These are phyloP conservation scores for Vombatus ursinus DNA, from an alignment of 2,113 vertebrate species.

Conservation along the genomic window DNA sequence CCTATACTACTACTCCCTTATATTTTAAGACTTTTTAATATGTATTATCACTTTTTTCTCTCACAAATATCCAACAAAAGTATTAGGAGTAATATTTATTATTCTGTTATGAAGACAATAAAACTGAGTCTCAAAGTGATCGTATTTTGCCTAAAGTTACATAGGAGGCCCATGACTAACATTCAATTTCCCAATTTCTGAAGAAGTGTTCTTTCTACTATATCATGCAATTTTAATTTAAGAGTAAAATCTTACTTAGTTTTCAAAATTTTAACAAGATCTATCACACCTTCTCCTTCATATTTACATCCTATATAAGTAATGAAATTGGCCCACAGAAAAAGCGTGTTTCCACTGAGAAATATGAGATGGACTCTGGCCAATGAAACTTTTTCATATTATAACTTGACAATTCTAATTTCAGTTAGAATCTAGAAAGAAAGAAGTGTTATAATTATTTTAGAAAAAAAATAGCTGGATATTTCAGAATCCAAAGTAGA, in stretches of 20 bases:
- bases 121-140: neutral
- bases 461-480: neutral
- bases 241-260: neutral
- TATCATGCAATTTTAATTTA: neutral
- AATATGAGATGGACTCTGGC: neutral
- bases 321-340: neutral
- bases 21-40: neutral
- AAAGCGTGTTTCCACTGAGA: neutral
- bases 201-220: neutral
- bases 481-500: constrained; percentile 9
- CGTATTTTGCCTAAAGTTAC: neutral
- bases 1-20: neutral
- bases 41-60: neutral
- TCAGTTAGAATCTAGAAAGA: neutral
- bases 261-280: neutral
- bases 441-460: neutral
- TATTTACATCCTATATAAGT: neutral
- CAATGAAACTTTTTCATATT: neutral
- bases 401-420: neutral
- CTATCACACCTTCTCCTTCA: neutral
- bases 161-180: neutral
- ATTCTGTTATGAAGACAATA: neutral
- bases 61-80: neutral
- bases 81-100: neutral
- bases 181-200: neutral